Evolutionary conservation across 2,888 invertebrate genomes (phyloP).

Genomic region (Drosophila glabriapex): DNA sequence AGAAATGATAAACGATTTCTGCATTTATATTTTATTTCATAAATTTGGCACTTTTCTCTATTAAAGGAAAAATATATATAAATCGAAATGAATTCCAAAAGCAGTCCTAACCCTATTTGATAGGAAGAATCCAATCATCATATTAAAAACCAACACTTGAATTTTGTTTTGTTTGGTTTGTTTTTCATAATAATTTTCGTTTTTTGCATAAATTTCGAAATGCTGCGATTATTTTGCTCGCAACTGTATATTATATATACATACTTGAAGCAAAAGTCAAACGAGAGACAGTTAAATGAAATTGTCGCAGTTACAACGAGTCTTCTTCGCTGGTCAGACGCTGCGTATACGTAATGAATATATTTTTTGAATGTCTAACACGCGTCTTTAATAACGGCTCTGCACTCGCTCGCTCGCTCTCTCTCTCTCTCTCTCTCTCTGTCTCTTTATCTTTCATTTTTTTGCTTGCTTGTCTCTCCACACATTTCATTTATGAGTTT

Average conservation of each 20-base stretch:
- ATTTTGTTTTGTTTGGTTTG: background rate
- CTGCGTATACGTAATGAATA: constrained; percentile 56
- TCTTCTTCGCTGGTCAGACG: constrained; percentile 19
- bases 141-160: background rate
- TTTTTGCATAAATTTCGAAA: background rate
- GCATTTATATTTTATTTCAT: background rate
- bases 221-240: background rate
- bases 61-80: no score
- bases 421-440: background rate
- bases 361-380: constrained; percentile 56
- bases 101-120: background rate
- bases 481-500: constrained; percentile 40
- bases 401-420: background rate
- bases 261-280: background rate
- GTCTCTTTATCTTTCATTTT: constrained; percentile 7
- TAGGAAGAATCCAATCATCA: background rate
- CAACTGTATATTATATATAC: background rate
- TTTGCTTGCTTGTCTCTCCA: constrained; percentile 18
- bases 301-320: constrained; percentile 21
- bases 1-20: background rate
- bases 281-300: constrained; percentile 8
- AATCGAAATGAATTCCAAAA: background rate
- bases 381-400: constrained; percentile 55
- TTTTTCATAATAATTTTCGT: background rate
- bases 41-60: background rate